Base-by-base conservation (phyloP, 2,888 invertebrate genomes). In the Drosophila phalerata region DNA sequence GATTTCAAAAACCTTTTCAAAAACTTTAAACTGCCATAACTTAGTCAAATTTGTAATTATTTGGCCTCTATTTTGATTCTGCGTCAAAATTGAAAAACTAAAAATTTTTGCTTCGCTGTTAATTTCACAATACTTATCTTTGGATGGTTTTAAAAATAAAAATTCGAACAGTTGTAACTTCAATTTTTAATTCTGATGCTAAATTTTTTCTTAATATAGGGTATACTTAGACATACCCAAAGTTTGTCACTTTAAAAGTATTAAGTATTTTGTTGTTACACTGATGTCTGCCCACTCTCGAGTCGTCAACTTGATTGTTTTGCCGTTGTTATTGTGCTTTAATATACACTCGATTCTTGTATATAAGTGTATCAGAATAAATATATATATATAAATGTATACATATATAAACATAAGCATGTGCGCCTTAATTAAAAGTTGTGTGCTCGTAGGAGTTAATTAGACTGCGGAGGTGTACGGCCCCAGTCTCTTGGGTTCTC, bases 381-480 rank as follows among this genome's bases (percentile, higher is more conserved):
- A 51, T 48, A 48, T 15, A 48, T 57, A 47, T 77, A 52, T 45
- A 51, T 52, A 9, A 38, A 22, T 34, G 5, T 34, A 6, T 45
- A 22, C 6, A 42, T 66, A 30, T 60, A 19, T 42, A 58, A 64
- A 65, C 66, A 70, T 65, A 71, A 67, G 65, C 71, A 66, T 73
- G 66, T 81, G 64, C 62, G 77, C 77, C 64, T 81, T 85, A 85
- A 84, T 85, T 85, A 84, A 83, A 84, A 77, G 62, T 62, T 47
- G 84, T 32, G 56, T 48, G 49, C 75, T 81, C 87, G 85, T 85
- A 82, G 85, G 85, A 87, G 85, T 85, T 85, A 85, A 85, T 85
- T 85, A 85, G 85, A 87, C 85, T 85, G 86, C 79, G 85, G 89
- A 79, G 81, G 74, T 85, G 85, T 77, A 73, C 63, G 73, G 67